Base-by-base conservation (phyloP, 2,888 invertebrate genomes). In the Mechanitis mazaeus region DNA sequence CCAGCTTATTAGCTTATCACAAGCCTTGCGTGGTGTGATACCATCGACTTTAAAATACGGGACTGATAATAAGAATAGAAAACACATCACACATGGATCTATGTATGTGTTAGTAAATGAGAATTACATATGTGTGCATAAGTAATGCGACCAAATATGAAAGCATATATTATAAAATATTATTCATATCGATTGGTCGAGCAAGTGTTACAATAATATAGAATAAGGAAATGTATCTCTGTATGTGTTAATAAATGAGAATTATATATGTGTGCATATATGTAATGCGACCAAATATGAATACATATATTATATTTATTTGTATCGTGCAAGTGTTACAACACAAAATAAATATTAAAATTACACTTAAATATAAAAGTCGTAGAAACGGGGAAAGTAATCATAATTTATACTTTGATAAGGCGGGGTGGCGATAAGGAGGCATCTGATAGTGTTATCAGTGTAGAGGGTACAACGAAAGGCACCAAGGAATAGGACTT, bases 371-470 rank as follows among this genome's bases (percentile, higher is more conserved):
- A 65, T 60, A 67, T 66, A 64, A 65, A 58, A 60, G 59, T 60
- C 45, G 20, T 53, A 59, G 63, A 50, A 56, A 57, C 42, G 54
- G 56, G 60, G 75, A 75, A 74, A 82, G 79, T 74, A 77, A 76
- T 65, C 66, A 64, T 75, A 75, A 83, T 83, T 83, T 85, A 84
- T 84, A 80, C 80, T 65, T 63, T 69, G 73, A 72, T 71, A 72
- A 72, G 66, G 65, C 61, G 56, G 68, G 71, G 68, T 67, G 79
- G 73, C 74, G 80, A 83, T 83, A 82, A 79, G 78, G 75, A 77
- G 76, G 76, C 78, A 78, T 79, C 80, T 79, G 84, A 83, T 84
- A 82, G 76, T 75, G 71, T 79, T 87, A 87, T 86, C 87, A 78
- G 76, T 69, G 67, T 72, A 31, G 28, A 31, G 50, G 50, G 50